Evolutionary conservation across 1,140 invertebrate genomes (phyloP), one percentile per base, ranked within the genome.

Genomic region (Saxidomus purpurata): DNA sequence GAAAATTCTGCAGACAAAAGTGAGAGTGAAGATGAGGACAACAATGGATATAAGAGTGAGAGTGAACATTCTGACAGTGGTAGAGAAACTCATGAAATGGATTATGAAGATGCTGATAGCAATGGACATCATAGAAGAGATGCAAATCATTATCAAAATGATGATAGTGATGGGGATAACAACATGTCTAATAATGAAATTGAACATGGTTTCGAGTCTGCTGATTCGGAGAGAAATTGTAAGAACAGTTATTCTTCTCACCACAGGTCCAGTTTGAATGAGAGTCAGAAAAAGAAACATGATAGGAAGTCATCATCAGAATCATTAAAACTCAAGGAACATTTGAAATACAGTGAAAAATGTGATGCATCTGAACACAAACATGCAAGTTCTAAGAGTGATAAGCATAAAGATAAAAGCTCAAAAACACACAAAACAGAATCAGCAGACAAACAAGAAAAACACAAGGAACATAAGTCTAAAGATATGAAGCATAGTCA

Each of bases 1-100:
- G 86, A 88, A 71, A 49, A 55, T 34, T 15, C 6, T 55, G 34
- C 22, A 43, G 15, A 87, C 43, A 67, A 76, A 52, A 85, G 63
- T 55, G 83, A 59, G 31, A n/a, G 1, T 74, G 43, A 85, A 28
- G 4, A 38, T 2, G 55, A 40, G 61, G 55, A 82, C 3, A 1
- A n/a, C n/a, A 22, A 40, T 25, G 55, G 25, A 40, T 31, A 49
- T 22, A 47, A 15, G 0, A 79, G 76, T 79, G 76, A 79, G 17
- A 9, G 17, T 67, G 81, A 83, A 67, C 82, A 84, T 52, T 71
- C 82, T 43, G 40, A 22, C 22, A 49, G 43, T 47, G 63, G 52
- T n/a, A 28, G 4, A 15, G 36, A 47, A 63, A n/a, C 9, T 2
- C 13, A 38, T 61, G 52, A 61, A 6, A 61, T 28, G 25, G 49